These are phyloP conservation scores for Macaca nemestrina DNA, from an alignment of 2,113 vertebrate genomes.

Conservation along the genomic window DNA sequence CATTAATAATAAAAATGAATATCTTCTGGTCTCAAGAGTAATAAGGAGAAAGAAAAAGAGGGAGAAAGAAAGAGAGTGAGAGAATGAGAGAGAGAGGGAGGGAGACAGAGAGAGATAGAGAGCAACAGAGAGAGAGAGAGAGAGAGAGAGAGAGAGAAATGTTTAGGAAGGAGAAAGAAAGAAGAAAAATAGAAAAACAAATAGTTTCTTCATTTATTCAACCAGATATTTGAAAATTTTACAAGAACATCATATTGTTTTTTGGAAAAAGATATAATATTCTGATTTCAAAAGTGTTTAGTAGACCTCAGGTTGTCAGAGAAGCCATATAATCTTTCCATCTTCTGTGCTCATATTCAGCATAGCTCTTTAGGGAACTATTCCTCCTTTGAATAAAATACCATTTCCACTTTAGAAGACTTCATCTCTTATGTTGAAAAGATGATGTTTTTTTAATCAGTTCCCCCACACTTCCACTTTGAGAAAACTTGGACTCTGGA, in stretches of 20 bases:
- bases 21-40: not conserved
- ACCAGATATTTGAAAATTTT: slow-evolving; percentile 46
- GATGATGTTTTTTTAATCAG: not conserved
- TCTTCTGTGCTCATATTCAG: slow-evolving; percentile 73
- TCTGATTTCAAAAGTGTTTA: slow-evolving; percentile 54
- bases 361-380: slow-evolving; percentile 50
- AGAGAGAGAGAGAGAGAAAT: not conserved
- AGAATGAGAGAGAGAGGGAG: not conserved
- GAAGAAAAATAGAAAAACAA: not conserved
- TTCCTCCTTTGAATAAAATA: not conserved
- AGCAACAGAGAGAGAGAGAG: not conserved
- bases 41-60: not conserved
- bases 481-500: not conserved
- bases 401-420: not conserved
- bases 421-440: not conserved
- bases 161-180: not conserved
- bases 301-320: slow-evolving; percentile 72
- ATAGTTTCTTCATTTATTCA: not conserved
- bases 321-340: slow-evolving; percentile 52
- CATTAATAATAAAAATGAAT: not conserved
- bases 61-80: not conserved
- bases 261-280: slow-evolving; percentile 65
- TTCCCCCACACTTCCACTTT: not conserved
- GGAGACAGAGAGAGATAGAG: not conserved
- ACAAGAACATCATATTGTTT: slow-evolving; percentile 49